phyloP scores from a whole-genome alignment of 2,888 invertebrate genomes.

The Idaea aversata region DNA sequence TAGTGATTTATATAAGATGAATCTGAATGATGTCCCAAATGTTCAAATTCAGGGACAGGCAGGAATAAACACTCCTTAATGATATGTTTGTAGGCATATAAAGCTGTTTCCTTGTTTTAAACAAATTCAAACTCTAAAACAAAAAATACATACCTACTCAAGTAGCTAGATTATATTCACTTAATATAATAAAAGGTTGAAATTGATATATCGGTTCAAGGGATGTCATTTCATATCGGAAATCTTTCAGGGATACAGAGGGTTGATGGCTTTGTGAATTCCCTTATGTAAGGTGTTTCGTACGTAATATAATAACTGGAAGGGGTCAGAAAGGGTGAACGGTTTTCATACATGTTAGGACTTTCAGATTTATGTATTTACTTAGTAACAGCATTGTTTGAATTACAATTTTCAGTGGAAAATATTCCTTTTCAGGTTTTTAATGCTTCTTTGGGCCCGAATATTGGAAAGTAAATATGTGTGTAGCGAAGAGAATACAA shows the following conservation, averaged over 20 bases:
- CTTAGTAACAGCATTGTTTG: background rate
- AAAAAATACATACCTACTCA: background rate
- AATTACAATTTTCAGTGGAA: background rate
- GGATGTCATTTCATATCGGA: background rate
- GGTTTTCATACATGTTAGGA: background rate
- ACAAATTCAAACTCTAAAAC: too few species aligned
- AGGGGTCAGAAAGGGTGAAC: background rate
- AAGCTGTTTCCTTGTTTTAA: too few species aligned
- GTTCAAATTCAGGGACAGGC: too few species aligned
- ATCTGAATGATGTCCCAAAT: too few species aligned
- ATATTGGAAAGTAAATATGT: constrained; percentile 42
- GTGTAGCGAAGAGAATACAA: constrained; percentile 29
- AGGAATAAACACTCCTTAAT: too few species aligned
- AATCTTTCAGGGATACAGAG: background rate
- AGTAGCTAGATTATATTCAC: background rate
- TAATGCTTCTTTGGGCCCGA: constrained; percentile 52
- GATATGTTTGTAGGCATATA: too few species aligned
- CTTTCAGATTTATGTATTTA: background rate
- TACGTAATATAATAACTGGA: background rate
- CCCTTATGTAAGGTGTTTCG: background rate
- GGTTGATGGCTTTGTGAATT: background rate
- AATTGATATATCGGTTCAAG: background rate
- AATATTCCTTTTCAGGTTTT: constrained; percentile 35
- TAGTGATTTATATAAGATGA: too few species aligned
- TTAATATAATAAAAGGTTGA: background rate